Evolutionary conservation across 2,888 invertebrate genomes (phyloP), one percentile per base, ranked within the genome.

Genomic region (Agrochola lychnidis): DNA sequence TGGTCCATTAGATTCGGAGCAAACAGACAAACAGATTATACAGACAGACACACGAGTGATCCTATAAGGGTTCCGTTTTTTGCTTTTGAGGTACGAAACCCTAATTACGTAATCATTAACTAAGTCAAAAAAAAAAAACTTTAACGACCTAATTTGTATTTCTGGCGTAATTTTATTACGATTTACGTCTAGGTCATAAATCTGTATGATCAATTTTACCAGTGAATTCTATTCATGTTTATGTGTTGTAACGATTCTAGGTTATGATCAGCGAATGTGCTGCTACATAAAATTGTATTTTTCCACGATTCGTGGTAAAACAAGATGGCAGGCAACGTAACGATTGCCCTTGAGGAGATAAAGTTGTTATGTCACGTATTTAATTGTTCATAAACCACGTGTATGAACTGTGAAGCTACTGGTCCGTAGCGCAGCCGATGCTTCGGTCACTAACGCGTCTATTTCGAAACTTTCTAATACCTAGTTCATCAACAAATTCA

Each of bases 401-500:
- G 80, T 76, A 61, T 30, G 57, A 25, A 57, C 48, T 51, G 53
- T 48, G 61, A 51, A n/a, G 71, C 73, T 70, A 70, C 73, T 78
- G 85, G 84, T 77, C 68, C 76, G 68, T 81, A 73, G 87, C 89
- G 86, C 90, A 87, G 85, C 88, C 89, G 87, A 89, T 89, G 79
- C 82, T 79, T 90, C 92, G 94, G 95, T 95, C 94, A 94, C 94
- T 94, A 94, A 94, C 94, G 92, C 90, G 92, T 95, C 95, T 96
- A 96, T 96, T 96, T 96, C 94, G 91, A 95, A 95, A 96, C 96
- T 96, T 96, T 95, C 96, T 95, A 95, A 95, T 95, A 93, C 95
- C 94, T 94, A 96, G 96, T 96, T 96, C 96, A 96, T 96, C 96
- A 96, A 96, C 96, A 95, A 96, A 96, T 96, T 96, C 96, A 96